phyloP scores from a whole-genome alignment of 2,113 vertebrate genomes.

The Campylorhamphus procurvoides region DNA sequence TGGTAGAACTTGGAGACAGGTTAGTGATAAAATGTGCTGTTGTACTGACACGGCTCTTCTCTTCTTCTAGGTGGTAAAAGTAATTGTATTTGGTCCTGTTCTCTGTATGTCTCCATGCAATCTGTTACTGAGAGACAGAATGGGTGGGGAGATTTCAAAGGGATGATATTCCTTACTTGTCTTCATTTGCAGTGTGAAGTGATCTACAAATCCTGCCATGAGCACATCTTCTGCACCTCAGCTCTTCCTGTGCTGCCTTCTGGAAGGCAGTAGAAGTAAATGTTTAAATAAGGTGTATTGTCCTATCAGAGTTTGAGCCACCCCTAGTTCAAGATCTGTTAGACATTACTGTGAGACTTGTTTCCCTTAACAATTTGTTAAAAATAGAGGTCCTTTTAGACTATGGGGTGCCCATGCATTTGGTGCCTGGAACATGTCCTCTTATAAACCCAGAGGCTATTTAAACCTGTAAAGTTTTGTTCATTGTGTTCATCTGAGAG shows the following conservation, averaged over 20 bases:
- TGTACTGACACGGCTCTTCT: background rate
- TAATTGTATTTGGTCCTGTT: background rate
- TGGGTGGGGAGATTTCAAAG: background rate
- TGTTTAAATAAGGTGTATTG: background rate
- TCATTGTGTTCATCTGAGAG: background rate
- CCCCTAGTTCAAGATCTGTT: background rate
- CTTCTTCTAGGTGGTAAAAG: background rate
- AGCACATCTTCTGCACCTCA: background rate
- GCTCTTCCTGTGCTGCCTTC: background rate
- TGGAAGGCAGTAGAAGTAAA: background rate
- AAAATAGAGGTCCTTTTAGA: background rate
- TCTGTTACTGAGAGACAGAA: background rate
- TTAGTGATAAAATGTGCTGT: background rate
- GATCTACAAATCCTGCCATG: background rate
- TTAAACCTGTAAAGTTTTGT: conserved; percentile 21
- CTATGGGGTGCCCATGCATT: background rate
- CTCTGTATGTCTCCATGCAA: background rate
- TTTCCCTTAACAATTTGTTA: background rate
- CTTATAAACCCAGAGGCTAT: background rate
- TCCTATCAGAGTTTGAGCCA: background rate
- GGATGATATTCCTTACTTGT: background rate
- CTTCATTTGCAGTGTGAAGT: background rate
- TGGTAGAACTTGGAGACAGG: background rate
- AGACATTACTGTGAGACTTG: background rate
- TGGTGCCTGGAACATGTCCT: background rate